Evolutionary conservation across 2,113 vertebrate genomes (phyloP), one percentile per base, ranked within the genome.

Genomic region (Tetrao urogallus): DNA sequence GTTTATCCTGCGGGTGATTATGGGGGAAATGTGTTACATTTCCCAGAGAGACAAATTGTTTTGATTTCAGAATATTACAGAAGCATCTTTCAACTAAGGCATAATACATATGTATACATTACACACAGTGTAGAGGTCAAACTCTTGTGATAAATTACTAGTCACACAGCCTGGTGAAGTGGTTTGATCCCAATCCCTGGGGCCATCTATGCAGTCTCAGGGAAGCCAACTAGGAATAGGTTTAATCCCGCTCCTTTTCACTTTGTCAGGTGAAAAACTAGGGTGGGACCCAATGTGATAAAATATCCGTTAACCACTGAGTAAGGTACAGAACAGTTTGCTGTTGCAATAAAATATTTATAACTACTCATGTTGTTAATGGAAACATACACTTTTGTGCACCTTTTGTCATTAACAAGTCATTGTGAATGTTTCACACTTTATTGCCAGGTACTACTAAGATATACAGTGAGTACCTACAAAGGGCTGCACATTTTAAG

Each of bases 311-410:
- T 92, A 90, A 89, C 36, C 72, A 58, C 47, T 28, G 13, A 32
- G 52, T n/a, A 54, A 38, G 1, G 2, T 52, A 89, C 18, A 20
- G 66, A 81, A 43, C 61, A 82, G 80, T 32, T 66, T 84, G 54
- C 48, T 79, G 16, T 21, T 76, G 58, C 58, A 61, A 43, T 88
- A 54, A 89, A 95, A 90, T 94, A 95, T 93, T 94, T 89, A 86
- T 69, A 88, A 45, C 83, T 90, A 81, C 90, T 90, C 19, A 57
- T 93, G 88, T 89, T 79, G 90, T 86, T 90, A 90, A 94, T 88
- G 86, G 52, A 92, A 93, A 94, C 65, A 34, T 54, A 66, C 56
- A 75, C 65, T 92, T 90, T 36, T 79, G 54, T 50, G 69, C 48
- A 86, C 70, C 47, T 93, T 92, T 71, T 71, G 36, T 90, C 92